A percentile compares a stretch with the other conserved stretches of the same genome.
These are phyloP conservation scores for Lycophotia porphyrea DNA, from an alignment of 2,888 invertebrate genomes.

Conservation along the genomic window DNA sequence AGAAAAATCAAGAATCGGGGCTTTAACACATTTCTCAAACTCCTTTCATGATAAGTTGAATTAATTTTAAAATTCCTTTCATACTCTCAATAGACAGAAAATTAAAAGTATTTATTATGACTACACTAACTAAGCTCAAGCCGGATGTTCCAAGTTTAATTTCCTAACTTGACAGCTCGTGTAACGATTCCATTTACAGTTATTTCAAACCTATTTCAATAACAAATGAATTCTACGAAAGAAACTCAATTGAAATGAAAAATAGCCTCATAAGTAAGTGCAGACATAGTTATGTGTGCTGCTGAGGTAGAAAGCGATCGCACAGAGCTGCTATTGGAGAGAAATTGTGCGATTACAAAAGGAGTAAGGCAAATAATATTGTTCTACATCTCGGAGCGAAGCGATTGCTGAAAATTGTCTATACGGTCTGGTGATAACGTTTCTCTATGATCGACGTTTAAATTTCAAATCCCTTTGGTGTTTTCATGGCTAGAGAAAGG, in stretches of 20 bases:
- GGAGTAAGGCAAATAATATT: conserved; percentile 54
- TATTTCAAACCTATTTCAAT: conserved; percentile 26
- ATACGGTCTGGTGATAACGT: conserved; percentile 45
- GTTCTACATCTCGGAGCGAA: conserved; percentile 51
- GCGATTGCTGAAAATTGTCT: conserved; percentile 41
- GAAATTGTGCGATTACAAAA: conserved; percentile 65
- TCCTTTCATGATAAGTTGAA: neutral
- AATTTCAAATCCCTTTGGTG: conserved; percentile 34
- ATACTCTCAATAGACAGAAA: neutral
- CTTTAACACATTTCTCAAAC: neutral
- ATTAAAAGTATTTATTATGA: neutral
- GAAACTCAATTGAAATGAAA: conserved; percentile 50
- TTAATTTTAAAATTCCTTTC: neutral
- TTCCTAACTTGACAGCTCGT: neutral
- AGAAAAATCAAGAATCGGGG: neutral
- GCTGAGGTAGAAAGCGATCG: conserved; percentile 57
- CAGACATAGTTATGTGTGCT: conserved; percentile 40
- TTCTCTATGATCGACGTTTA: conserved; percentile 22
- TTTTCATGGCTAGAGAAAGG: neutral
- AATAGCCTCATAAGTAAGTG: conserved; percentile 45
- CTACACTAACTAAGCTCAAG: neutral
- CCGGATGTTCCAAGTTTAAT: conserved; percentile 17
- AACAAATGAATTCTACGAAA: conserved; percentile 54
- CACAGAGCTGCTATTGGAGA: conserved; percentile 44
- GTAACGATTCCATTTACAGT: conserved; percentile 7